These are phyloP conservation scores for Electrona antarctica DNA, from an alignment of 2,113 vertebrate species.

Conservation along the genomic window DNA sequence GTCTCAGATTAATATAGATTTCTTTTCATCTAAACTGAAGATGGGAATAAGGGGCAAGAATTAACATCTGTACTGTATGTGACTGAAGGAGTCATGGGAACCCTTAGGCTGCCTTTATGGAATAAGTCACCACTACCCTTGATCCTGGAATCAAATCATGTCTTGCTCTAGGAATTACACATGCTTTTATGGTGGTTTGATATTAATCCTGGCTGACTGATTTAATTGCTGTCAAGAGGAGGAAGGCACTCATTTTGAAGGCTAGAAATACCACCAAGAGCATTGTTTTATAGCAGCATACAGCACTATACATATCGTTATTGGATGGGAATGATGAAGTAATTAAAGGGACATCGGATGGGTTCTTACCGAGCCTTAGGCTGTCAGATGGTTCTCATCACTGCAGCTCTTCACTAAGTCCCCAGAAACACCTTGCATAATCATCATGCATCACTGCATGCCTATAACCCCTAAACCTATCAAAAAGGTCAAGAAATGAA, in stretches of 20 bases:
- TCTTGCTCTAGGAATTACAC: slow-evolving; percentile 30
- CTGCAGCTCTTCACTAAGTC: no score
- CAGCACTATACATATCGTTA: not conserved
- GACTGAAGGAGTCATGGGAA: slow-evolving; percentile 25
- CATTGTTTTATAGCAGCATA: not conserved
- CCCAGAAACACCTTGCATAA: not conserved
- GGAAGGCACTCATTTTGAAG: slow-evolving; percentile 20
- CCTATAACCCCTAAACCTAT: no score
- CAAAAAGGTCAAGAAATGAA: no score
- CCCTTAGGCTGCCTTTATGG: slow-evolving; percentile 1
- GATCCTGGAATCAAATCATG: slow-evolving; percentile 20
- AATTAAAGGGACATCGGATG: not conserved
- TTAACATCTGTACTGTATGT: slow-evolving; percentile 10
- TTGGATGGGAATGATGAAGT: not conserved
- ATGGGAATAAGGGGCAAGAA: not conserved
- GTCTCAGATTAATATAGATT: slow-evolving; percentile 49
- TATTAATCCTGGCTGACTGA: slow-evolving; percentile 14
- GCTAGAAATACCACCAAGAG: not conserved
- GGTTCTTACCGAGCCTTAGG: not conserved
- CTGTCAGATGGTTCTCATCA: not conserved
- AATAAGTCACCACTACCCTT: slow-evolving; percentile 18
- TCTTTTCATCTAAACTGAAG: slow-evolving; percentile 17
- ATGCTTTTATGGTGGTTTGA: slow-evolving; percentile 9
- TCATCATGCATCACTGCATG: not conserved
- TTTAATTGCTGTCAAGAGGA: slow-evolving; percentile 18